Evolutionary conservation across 2,888 invertebrate species (phyloP), one percentile per base, ranked within the genome.

Genomic region (Tiliacea aurago): DNA sequence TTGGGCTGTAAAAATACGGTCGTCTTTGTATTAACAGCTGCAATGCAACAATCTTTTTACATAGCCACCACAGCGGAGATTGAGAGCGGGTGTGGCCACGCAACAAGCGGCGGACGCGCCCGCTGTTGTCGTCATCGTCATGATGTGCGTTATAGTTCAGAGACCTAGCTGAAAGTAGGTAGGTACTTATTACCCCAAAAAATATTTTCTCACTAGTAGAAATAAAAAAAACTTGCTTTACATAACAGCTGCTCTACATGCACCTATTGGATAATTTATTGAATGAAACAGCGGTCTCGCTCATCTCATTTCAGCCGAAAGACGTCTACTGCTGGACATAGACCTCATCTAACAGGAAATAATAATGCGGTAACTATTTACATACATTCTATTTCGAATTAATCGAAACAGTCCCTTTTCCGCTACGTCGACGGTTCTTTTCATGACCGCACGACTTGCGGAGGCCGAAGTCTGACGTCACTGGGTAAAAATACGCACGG

Each of bases 391-490:
- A 80, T 81, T 76, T 72, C 9, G 64, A 76, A 68, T 69, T 33
- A 7, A 79, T 43, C 62, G 56, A 75, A 75, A 80, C 72, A 79
- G 77, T 80, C 81, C 75, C 72, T 73, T 81, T 80, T 41, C 77
- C 85, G 85, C 85, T 76, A 51, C 47, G 41, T 71, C 76, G 64
- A 53, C 70, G 86, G 89, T 88, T 73, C 63, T 75, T 84, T 85
- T 87, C 70, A 85, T 88, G 90, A 89, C 90, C 87, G 66, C 75
- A 75, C 85, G 67, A 70, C 76, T 83, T 80, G 88, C 86, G 89
- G 90, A 90, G 92, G 90, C 88, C 91, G 89, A 82, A 69, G 75
- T 68, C 84, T 91, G 90, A 91, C 94, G 94, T 94, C 94, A 94
- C 87, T 65, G 80, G 83, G 89, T 91, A 92, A 93, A 95, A 93